A percentile compares a stretch with the other conserved stretches of the same genome.
Conservation (phyloP, 1,140 invertebrate species). For the Conus ventricosus region DNA sequence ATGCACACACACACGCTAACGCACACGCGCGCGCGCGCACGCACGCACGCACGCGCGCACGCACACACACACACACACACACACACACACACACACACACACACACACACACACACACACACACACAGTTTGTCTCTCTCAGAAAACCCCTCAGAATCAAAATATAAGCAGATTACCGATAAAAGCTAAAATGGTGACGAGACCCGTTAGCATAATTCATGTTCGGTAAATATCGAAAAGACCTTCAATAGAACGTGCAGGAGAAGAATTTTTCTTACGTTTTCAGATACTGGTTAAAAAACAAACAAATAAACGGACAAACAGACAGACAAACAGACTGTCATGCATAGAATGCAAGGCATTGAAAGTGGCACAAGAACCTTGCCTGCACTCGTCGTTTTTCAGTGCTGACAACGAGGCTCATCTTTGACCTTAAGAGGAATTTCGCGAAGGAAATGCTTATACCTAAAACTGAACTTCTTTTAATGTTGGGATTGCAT, state of each 20-base stretch:
- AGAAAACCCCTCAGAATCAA: background rate
- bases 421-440: background rate
- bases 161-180: background rate
- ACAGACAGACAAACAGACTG: background rate
- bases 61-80: conserved; percentile 13
- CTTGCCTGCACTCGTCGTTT: too few relatives aligned
- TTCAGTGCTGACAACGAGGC: too few relatives aligned
- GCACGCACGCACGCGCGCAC: background rate
- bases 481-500: too few relatives aligned
- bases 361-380: too few relatives aligned
- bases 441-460: background rate
- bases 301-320: too few relatives aligned
- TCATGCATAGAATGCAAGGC: background rate
- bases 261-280: background rate
- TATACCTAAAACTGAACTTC: background rate
- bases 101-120: background rate
- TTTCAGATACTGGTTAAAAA: background rate
- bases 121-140: background rate
- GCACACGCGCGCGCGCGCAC: background rate
- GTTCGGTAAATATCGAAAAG: too few relatives aligned
- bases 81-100: background rate
- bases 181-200: background rate
- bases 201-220: too few relatives aligned
- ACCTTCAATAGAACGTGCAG: too few relatives aligned
- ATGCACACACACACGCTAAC: conserved; percentile 15